Conservation (phyloP, 2,797 vertebrate species). For the Anguilla marmorata region DNA sequence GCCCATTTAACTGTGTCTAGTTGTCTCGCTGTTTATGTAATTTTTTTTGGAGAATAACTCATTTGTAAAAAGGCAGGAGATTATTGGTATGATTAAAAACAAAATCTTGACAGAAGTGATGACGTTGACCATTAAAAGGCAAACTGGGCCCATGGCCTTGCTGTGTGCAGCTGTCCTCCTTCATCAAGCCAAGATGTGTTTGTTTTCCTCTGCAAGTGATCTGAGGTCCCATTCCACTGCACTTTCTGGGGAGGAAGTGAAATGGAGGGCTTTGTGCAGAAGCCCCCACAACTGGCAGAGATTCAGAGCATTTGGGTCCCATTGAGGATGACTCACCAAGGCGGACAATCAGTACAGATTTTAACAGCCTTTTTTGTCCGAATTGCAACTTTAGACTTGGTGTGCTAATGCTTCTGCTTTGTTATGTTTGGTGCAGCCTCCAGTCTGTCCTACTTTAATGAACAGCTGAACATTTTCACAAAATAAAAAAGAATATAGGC, state of each 20-base stretch:
- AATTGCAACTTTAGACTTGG: neutral
- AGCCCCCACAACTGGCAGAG: slow-evolving; percentile 29
- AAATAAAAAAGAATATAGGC: neutral
- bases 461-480: no score
- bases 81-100: neutral
- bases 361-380: slow-evolving; percentile 8
- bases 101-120: neutral
- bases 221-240: neutral
- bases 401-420: neutral
- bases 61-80: neutral
- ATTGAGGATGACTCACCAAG: slow-evolving; percentile 24
- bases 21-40: neutral
- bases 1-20: neutral
- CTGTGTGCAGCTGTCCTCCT: neutral
- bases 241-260: slow-evolving; percentile 8
- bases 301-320: slow-evolving; percentile 21
- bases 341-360: slow-evolving; percentile 25
- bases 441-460: neutral
- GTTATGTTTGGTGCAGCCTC: neutral
- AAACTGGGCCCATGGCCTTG: neutral
- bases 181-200: neutral
- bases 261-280: slow-evolving; percentile 18
- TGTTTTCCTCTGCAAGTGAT: slow-evolving; percentile 11
- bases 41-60: neutral
- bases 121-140: neutral